Base-by-base conservation (phyloP, 92 coral and sea anemone genomes). In the Parazoanthus swiftii region DNA sequence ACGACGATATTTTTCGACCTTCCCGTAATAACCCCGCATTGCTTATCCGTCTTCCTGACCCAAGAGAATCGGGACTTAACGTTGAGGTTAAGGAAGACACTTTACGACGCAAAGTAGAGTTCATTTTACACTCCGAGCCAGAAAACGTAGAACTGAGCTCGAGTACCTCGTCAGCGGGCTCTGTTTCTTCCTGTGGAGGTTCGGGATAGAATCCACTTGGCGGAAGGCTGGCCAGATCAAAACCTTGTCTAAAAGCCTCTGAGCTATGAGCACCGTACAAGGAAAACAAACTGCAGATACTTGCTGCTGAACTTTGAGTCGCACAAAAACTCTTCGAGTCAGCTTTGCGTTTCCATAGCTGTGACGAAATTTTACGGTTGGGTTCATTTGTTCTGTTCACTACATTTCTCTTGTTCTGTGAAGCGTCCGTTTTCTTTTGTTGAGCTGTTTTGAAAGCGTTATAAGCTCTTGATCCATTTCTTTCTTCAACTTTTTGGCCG, bases 121-220 rank as follows among this genome's bases (percentile, higher is more conserved):
- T 75, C 26, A 7, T 50, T 70, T 23, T 70, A 20, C 8, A 6
- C n/a, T 84, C 87, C 3, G 10, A 43, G 65, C 67, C 25, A 14
- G 68, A 25, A 0, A 48, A 38, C 50, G 43, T 36, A 56, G 72
- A 9, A 71, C 44, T 50, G 43, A 33, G 5, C 26, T 44, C 87
- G 5, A 42, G 36, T 14, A 67, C 15, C 44, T 83, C 86, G 43
- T 71, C 87, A 18, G 33, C 33, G 33, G 79, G 15, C 21, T 86
- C 89, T 35, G 79, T 85, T 76, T 89, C 92, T 9, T 85, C 92
- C 16, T 83, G 80, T 36, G 44, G 68, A 10, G 93, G 93, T 76
- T 91, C 93, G n/a, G 95, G 94, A 90, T 95, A 95, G 82, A 85
- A 93, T 0, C 98, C 95, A 76, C 98, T 90, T 0, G 98, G 98